Percentiles rank a stretch among this genome's conserved stretches.
Evolutionary conservation across 2,113 vertebrate species (phyloP).

Genomic region (Ophiodon elongatus): DNA sequence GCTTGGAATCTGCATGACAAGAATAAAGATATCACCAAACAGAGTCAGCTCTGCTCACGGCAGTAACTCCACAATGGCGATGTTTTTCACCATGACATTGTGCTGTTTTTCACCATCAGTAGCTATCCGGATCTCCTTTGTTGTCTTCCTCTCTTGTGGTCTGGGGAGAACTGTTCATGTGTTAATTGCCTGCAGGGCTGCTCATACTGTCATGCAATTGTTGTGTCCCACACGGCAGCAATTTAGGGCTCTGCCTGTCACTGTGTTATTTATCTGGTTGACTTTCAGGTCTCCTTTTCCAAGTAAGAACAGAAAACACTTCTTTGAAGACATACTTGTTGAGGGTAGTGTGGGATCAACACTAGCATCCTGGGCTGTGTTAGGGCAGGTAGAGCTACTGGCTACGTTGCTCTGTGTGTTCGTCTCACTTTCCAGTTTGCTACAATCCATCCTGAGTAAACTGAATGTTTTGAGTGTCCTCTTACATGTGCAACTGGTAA

Average conservation of each 20-base stretch:
- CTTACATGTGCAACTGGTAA: slow-evolving; percentile 50
- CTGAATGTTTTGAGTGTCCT: slow-evolving; percentile 24
- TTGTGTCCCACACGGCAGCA: slow-evolving; percentile 61
- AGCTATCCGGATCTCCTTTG: slow-evolving; percentile 61
- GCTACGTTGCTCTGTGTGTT: slow-evolving; percentile 27
- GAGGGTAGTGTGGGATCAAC: slow-evolving; percentile 51
- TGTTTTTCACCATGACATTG: slow-evolving; percentile 68
- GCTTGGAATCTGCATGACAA: slow-evolving; percentile 36
- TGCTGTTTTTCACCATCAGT: slow-evolving; percentile 56
- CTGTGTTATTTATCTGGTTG: slow-evolving; percentile 67
- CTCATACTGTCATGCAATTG: slow-evolving; percentile 66
- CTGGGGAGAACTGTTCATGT: slow-evolving; percentile 70
- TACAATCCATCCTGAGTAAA: slow-evolving; percentile 36
- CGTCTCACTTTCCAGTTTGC: slow-evolving; percentile 32
- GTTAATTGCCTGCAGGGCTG: slow-evolving; percentile 67
- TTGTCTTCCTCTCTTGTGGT: slow-evolving; percentile 68
- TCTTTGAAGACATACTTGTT: slow-evolving; percentile 53
- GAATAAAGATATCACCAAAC: slow-evolving; percentile 22
- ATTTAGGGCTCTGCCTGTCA: slow-evolving; percentile 47
- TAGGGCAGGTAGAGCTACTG: slow-evolving; percentile 17
- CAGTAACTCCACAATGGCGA: slow-evolving; percentile 22
- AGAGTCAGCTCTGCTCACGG: neutral
- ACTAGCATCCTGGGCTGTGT: slow-evolving; percentile 40
- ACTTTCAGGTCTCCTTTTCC: slow-evolving; percentile 44
- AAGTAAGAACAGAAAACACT: slow-evolving; percentile 45